Conservation (phyloP, 2,113 vertebrate genomes). For the Atlantisia rogersi region DNA sequence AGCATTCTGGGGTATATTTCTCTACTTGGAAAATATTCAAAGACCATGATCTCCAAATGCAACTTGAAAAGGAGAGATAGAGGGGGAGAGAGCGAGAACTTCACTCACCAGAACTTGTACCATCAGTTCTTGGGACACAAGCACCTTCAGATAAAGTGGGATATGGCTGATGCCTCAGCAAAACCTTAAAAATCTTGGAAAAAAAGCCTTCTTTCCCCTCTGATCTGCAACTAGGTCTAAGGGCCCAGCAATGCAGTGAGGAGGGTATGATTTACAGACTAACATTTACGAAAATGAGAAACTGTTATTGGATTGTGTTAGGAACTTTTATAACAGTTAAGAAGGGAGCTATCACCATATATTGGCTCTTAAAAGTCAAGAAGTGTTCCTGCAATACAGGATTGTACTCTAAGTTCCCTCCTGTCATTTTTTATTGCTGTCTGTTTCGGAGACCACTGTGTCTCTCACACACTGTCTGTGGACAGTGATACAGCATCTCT, state of each 20-base stretch:
- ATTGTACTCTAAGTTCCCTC: background rate
- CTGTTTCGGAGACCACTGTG: background rate
- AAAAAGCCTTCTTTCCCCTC: background rate
- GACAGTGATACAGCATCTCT: background rate
- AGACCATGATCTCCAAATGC: background rate
- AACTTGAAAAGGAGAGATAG: background rate
- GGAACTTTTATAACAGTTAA: background rate
- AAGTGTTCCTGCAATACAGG: background rate
- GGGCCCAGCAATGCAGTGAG: background rate
- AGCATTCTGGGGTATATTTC: background rate
- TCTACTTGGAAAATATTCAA: background rate
- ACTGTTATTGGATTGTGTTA: background rate
- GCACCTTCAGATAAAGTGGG: background rate
- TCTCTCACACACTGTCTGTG: background rate
- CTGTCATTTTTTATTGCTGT: slow-evolving; percentile 6
- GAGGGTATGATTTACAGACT: background rate
- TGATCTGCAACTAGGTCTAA: background rate
- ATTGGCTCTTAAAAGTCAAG: slow-evolving; percentile 7
- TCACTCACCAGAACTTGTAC: background rate
- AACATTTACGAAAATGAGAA: background rate
- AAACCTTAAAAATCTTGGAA: background rate
- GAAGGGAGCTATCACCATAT: background rate
- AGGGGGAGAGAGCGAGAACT: background rate
- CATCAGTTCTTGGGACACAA: background rate
- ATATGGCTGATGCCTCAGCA: background rate